Evolutionary conservation across 2,797 vertebrate species (phyloP), one percentile per base, ranked within the genome.

Genomic region (Calcarius lapponicus): DNA sequence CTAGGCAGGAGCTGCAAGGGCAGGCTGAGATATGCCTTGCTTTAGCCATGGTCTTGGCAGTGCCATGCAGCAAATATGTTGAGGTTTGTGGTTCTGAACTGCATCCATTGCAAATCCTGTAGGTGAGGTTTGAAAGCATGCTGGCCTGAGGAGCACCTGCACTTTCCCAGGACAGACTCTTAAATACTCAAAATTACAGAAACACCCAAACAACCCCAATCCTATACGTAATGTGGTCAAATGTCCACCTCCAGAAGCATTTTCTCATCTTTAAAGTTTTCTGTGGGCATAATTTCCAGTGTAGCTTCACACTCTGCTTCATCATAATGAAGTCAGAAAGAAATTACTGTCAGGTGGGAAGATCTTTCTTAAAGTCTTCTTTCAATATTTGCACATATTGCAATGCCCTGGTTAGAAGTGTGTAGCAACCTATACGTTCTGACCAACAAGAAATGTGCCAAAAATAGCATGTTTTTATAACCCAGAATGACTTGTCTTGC

Each of bases 181-280:
- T 95, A 95, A 95, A 97, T 95, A 90, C 90, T 86, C 93, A 82
- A 9, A 92, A 86, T n/a, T 82, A 84, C 32, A 66, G 73, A 93
- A 96, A 73, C 91, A 81, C 82, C 71, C 81, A 83, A 83, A 95
- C 85, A 91, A 66, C 67, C 85, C 91, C 29, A 53, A 1, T 92
- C 72, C 95, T 54, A 1, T 90, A 84, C 11, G 5, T 88, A 73
- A 90, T 95, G 90, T 88, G 96, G 93, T 93, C 95, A 95, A 82
- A 74, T 88, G 95, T 96, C 96, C 94, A 95, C 88, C 87, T 96
- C 90, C 95, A 96, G 92, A 85, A 96, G 86, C 90, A 6, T 82
- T 95, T 95, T 96, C 95, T 96, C 94, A 94, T 86, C 93, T 93
- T 96, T 96, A 93, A 96, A 96, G 92, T 95, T 86, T 88, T 94